phyloP scores from a whole-genome alignment of 1,140 invertebrate genomes.

The Eriosoma lanigerum region DNA sequence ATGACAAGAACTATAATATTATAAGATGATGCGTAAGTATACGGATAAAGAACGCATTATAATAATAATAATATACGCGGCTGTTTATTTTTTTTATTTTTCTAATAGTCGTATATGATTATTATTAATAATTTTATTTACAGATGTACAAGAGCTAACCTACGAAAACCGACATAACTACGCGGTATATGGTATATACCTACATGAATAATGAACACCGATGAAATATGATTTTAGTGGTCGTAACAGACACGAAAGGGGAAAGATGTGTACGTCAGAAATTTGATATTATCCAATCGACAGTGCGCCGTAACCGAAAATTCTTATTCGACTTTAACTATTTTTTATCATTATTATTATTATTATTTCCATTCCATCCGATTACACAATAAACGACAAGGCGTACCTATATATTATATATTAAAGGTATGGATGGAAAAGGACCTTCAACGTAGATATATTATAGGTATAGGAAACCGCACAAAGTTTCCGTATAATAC shows the following conservation, averaged over 20 bases:
- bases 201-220: not conserved
- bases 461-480: no score
- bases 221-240: conserved; percentile 24
- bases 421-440: no score
- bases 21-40: no score
- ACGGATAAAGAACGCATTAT: conserved; percentile 10
- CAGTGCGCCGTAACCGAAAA: not conserved
- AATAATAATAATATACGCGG: no score
- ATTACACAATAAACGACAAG: not conserved
- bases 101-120: conserved; percentile 3
- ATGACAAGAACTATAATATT: not conserved
- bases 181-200: not conserved
- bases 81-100: not conserved
- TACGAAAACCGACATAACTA: not conserved
- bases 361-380: not conserved
- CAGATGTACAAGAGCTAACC: not conserved
- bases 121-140: not conserved
- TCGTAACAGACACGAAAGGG: not conserved
- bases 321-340: conserved; percentile 4
- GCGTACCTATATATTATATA: no score
- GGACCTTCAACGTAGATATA: no score
- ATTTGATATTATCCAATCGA: not conserved
- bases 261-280: not conserved
- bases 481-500: no score
- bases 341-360: not conserved